Conservation (phyloP, 30 jellyfish, hydroid and myxozoan species). For the Sanderia malayensis region DNA sequence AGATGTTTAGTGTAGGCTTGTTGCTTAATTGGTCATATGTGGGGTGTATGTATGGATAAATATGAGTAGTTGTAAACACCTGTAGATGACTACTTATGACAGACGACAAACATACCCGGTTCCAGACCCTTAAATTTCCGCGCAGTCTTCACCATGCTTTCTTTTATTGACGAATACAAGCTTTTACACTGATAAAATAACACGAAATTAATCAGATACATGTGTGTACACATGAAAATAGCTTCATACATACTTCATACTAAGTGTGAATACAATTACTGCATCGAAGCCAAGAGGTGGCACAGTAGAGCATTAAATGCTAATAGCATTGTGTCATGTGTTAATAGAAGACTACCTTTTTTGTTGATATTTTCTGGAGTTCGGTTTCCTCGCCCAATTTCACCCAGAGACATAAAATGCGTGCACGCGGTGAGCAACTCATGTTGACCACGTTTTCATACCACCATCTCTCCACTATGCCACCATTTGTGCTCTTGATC, state of each 20-base stretch:
- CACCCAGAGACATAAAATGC: constrained; percentile 82
- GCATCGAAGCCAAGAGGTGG: too few relatives aligned
- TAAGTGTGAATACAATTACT: too few relatives aligned
- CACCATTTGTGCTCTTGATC: constrained; percentile 87
- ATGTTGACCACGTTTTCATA: constrained; percentile 84
- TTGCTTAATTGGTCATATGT: too few relatives aligned
- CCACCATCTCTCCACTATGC: constrained; percentile 93
- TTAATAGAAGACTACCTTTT: constrained; percentile 64
- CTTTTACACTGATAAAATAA: constrained; percentile 64
- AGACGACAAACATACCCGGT: constrained; percentile 59
- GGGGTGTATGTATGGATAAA: too few relatives aligned
- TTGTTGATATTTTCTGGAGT: constrained; percentile 78
- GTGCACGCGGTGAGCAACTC: constrained; percentile 97
- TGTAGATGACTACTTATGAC: too few relatives aligned
- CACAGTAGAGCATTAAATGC: too few relatives aligned
- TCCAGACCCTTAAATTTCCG: constrained; percentile 63
- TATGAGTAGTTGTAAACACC: too few relatives aligned
- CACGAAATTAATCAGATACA: not conserved
- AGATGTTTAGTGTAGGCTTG: too few relatives aligned
- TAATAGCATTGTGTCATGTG: too few relatives aligned
- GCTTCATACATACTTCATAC: too few relatives aligned
- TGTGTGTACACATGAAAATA: too few relatives aligned
- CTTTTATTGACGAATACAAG: constrained; percentile 73
- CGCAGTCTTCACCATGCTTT: constrained; percentile 91
- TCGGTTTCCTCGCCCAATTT: constrained; percentile 84